phyloP scores from a whole-genome alignment of 2,888 invertebrate species.

The Pedicia rivosa region DNA sequence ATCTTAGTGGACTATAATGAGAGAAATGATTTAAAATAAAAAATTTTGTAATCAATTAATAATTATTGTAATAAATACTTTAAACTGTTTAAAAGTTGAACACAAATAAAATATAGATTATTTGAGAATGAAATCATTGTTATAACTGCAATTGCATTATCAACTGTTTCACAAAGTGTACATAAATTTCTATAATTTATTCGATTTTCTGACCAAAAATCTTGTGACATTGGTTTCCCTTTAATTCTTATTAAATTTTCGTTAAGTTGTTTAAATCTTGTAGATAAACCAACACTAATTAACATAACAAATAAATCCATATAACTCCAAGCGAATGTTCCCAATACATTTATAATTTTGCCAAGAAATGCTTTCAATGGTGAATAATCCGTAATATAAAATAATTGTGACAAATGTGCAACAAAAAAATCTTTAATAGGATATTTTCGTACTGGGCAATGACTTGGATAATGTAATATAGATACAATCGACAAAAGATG shows the following conservation, averaged over 20 bases:
- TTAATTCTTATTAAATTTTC: constrained; percentile 31
- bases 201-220: constrained; percentile 36
- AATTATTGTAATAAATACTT: constrained; percentile 18
- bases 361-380: constrained; percentile 18
- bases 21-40: too few species aligned
- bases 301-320: constrained; percentile 57
- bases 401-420: constrained; percentile 19
- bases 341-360: constrained; percentile 35
- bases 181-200: constrained; percentile 36
- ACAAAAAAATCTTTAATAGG: constrained; percentile 22
- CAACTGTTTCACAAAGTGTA: constrained; percentile 33
- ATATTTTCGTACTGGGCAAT: constrained; percentile 19
- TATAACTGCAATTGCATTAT: constrained; percentile 34
- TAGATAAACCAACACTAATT: constrained; percentile 49
- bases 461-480: constrained; percentile 16
- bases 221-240: constrained; percentile 29
- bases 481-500: constrained; percentile 18
- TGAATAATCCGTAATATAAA: constrained; percentile 19
- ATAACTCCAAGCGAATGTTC: constrained; percentile 57
- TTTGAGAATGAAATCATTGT: constrained; percentile 38
- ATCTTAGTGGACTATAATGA: constrained; percentile 24
- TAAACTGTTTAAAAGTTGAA: constrained; percentile 37
- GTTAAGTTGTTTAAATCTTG: constrained; percentile 47
- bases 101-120: constrained; percentile 41
- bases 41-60: too few species aligned